phyloP scores from a whole-genome alignment of 2,888 invertebrate genomes.

The Ommatoiulus sabulosus region DNA sequence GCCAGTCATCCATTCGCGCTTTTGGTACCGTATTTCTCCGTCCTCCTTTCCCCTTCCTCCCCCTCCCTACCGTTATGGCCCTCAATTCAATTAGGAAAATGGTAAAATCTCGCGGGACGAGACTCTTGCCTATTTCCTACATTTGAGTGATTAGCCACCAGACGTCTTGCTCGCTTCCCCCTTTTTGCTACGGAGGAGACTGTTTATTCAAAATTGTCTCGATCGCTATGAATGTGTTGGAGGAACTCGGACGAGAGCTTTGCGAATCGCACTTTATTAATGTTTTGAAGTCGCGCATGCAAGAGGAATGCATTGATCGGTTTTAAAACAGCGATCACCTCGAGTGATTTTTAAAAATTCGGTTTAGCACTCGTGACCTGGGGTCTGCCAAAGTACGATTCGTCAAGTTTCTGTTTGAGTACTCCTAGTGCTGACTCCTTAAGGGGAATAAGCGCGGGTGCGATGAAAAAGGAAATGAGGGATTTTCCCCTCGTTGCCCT shows the following conservation, averaged over 20 bases:
- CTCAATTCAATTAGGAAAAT: slow-evolving; percentile 57
- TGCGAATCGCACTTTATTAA: too few relatives aligned
- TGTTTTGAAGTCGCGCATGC: too few relatives aligned
- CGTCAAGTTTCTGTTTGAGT: too few relatives aligned
- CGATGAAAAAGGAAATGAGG: not conserved
- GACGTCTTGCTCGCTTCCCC: not conserved
- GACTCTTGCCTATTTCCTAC: not conserved
- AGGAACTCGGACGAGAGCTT: too few relatives aligned
- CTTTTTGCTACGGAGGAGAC: not conserved
- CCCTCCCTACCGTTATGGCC: slow-evolving; percentile 39
- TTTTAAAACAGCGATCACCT: too few relatives aligned
- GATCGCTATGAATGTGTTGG: too few relatives aligned
- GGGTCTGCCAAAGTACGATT: too few relatives aligned
- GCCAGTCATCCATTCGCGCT: not conserved
- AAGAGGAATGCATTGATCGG: too few relatives aligned
- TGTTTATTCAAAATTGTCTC: too few relatives aligned
- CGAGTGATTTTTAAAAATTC: too few relatives aligned
- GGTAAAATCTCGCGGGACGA: slow-evolving; percentile 53
- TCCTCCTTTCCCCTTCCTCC: not conserved
- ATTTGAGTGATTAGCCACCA: slow-evolving; percentile 54
- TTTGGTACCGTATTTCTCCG: not conserved
- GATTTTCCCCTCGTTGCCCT: not conserved
- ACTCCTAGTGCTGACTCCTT: not conserved
- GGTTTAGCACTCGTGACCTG: too few relatives aligned
- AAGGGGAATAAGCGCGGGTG: not conserved